Conservation (phyloP, 1,140 invertebrate species). For the Steinernema feltiae region DNA sequence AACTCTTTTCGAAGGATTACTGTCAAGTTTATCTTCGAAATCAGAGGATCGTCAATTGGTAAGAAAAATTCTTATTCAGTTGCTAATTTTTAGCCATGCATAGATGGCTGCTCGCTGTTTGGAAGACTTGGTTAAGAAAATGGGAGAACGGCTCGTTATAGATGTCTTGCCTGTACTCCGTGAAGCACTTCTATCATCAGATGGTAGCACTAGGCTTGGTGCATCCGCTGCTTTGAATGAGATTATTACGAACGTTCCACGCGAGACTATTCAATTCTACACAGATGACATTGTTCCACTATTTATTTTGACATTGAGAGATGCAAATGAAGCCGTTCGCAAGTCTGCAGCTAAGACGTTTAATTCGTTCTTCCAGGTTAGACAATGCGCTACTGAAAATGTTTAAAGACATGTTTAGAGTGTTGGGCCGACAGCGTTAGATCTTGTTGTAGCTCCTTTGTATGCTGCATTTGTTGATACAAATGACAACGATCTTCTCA, state of each 20-base stretch:
- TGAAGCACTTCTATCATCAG: slow-evolving; percentile 75
- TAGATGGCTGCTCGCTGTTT: slow-evolving; percentile 84
- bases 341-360: slow-evolving; percentile 91
- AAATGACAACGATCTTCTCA: slow-evolving; percentile 1
- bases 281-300: slow-evolving; percentile 1
- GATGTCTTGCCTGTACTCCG: slow-evolving; percentile 97
- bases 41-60: slow-evolving; percentile 64
- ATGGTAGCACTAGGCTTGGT: slow-evolving; percentile 88
- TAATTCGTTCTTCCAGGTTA: slow-evolving; percentile 73
- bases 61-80: neutral
- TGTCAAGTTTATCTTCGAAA: slow-evolving; percentile 63
- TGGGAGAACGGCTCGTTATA: slow-evolving; percentile 91
- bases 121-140: slow-evolving; percentile 90
- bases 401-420: slow-evolving; percentile 64
- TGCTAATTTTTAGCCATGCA: neutral
- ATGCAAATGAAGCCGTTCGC: slow-evolving; percentile 83
- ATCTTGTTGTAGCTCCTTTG: slow-evolving; percentile 89
- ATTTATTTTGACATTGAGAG: slow-evolving; percentile 76
- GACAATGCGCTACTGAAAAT: neutral
- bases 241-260: slow-evolving; percentile 76
- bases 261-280: neutral
- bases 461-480: slow-evolving; percentile 69
- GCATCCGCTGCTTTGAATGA: slow-evolving; percentile 96
- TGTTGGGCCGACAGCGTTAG: slow-evolving; percentile 85
- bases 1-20: slow-evolving; percentile 71